phyloP scores from a whole-genome alignment of 2,888 invertebrate genomes.

The Drosophila borealis region DNA sequence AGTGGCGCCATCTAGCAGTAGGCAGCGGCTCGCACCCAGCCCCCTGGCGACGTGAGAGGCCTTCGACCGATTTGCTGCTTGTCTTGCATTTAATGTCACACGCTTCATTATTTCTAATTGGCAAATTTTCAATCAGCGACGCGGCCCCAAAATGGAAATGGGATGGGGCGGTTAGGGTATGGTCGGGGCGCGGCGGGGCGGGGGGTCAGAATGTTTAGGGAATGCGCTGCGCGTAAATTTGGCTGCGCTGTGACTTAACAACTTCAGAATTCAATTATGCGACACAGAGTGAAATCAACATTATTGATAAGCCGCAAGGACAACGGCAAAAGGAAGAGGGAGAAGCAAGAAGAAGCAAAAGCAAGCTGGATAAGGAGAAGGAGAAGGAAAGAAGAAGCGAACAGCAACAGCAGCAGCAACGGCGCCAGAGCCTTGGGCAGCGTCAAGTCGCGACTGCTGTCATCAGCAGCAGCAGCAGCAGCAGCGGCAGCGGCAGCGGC shows the following conservation, averaged over 20 bases:
- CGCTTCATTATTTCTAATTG: conserved; percentile 80
- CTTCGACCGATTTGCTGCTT: conserved; percentile 72
- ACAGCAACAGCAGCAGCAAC: background rate
- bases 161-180: background rate
- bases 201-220: conserved; percentile 27
- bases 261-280: conserved; percentile 82
- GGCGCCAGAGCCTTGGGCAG: conserved; percentile 19
- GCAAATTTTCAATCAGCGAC: conserved; percentile 78
- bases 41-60: conserved; percentile 31
- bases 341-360: conserved; percentile 15
- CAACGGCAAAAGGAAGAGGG: conserved; percentile 55
- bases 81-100: conserved; percentile 81
- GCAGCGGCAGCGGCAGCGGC: conserved; percentile 7
- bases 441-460: conserved; percentile 29
- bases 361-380: background rate
- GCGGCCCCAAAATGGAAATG: conserved; percentile 26
- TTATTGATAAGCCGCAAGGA: conserved; percentile 82
- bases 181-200: background rate
- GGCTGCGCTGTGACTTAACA: conserved; percentile 75
- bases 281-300: conserved; percentile 81
- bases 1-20: conserved; percentile 38
- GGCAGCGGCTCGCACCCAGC: background rate
- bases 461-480: conserved; percentile 33
- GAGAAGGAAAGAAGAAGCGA: background rate
- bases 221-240: conserved; percentile 74